Evolutionary conservation across 2,888 invertebrate genomes (phyloP), one percentile per base, ranked within the genome.

Genomic region (Catocala nupta): DNA sequence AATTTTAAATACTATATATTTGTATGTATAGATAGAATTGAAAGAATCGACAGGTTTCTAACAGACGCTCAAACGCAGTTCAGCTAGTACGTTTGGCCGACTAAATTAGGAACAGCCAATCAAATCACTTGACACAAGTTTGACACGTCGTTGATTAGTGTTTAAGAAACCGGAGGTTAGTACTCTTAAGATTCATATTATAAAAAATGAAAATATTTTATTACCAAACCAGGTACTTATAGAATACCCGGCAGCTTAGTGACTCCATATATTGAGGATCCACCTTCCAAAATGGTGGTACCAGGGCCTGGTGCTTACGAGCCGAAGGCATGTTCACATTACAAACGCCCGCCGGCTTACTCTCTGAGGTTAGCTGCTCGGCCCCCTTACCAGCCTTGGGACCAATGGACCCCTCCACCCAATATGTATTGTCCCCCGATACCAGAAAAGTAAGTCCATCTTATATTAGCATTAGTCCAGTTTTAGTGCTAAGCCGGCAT

Each of bases 381-480:
- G 11, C 89, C 90, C 0, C 82, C 81, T 0, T 90, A 85, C 63
- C 71, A 86, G 56, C 70, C 90, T 0, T 83, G 81, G 75, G 91
- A 91, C 49, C 79, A 83, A 77, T 93, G 93, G 93, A 91, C 91
- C 0, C 89, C 91, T 0, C 84, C 92, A 1, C 85, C 92, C 4
- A 93, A 92, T 70, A 90, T 92, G 90, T 92, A 92, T 71, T 82
- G 77, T 5, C 92, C 93, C 0, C 80, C 84, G 1, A 81, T 86
- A 58, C 81, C 83, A 6, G 56, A 68, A 52, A 85, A 81, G 88
- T 91, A 74, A 76, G 84, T 55, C 33, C 16, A 10, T 10, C 1
- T 48, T 25, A 25, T 47, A 43, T 43, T 47, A 45, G 5, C 9
- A n/a, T 1, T 45, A 13, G 47, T 8, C 13, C 13, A 43, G 43